Percentiles rank a stretch among this genome's conserved stretches.
Conservation (phyloP, 2,797 vertebrate species). For the Lacerta bilineata region DNA sequence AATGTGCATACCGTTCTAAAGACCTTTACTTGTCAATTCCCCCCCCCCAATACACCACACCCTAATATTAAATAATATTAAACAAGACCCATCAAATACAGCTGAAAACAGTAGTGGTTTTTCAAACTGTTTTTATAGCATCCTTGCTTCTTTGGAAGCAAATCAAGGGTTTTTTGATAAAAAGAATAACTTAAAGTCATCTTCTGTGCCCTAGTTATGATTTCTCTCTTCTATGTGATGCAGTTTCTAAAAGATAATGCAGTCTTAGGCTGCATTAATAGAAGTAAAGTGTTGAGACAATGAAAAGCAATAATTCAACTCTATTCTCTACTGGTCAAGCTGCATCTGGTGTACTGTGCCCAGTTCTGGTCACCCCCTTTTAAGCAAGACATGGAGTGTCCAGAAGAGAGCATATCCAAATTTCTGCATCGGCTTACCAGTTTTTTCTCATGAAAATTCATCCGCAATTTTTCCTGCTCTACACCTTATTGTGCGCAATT, state of each 20-base stretch:
- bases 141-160: no score
- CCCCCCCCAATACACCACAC: no score
- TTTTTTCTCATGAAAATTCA: no score
- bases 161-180: not conserved
- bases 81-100: not conserved
- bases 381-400: no score
- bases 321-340: no score
- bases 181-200: not conserved
- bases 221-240: not conserved
- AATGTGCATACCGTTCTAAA: not conserved
- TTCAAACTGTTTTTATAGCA: not conserved
- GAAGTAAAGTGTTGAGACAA: no score
- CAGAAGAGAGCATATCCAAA: no score
- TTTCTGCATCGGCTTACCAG: no score
- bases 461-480: not conserved
- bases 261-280: no score
- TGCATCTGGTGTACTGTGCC: no score
- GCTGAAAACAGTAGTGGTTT: not conserved
- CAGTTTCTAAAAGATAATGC: not conserved
- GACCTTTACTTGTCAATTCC: not conserved
- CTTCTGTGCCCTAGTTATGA: not conserved
- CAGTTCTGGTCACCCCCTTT: no score
- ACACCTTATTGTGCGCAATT: not conserved
- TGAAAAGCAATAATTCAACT: no score
- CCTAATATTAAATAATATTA: not conserved